These are phyloP conservation scores for Rousettus madagascariensis DNA, from an alignment of 2,797 vertebrate genomes.

Conservation along the genomic window DNA sequence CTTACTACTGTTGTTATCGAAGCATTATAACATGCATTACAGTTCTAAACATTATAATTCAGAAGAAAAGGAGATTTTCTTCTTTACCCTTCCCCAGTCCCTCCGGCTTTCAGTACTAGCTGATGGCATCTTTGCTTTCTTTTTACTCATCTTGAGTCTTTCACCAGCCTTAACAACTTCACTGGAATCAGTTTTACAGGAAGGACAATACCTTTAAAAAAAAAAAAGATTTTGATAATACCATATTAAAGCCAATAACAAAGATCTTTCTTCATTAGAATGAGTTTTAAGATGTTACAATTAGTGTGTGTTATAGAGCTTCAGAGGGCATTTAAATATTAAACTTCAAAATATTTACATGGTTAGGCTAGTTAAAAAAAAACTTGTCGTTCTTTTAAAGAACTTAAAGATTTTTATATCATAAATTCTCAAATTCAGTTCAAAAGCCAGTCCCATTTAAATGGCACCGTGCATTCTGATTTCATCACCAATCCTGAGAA, in stretches of 20 bases:
- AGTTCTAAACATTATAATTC: background rate
- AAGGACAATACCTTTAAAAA: conserved; percentile 96
- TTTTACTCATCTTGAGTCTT: conserved; percentile 98
- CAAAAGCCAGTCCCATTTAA: conserved; percentile 14
- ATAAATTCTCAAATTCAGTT: conserved; percentile 33
- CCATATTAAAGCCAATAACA: background rate
- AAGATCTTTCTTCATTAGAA: background rate
- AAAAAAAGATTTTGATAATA: conserved; percentile 39
- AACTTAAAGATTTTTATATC: conserved; percentile 2
- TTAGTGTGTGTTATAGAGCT: background rate
- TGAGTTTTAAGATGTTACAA: conserved; percentile 24
- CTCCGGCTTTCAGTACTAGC: conserved; percentile 97
- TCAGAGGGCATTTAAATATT: conserved; percentile 7
- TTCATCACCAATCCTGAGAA: background rate
- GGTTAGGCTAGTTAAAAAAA: background rate
- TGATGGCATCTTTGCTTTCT: conserved; percentile 99
- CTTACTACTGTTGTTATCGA: background rate
- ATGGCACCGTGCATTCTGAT: background rate
- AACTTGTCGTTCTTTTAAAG: background rate
- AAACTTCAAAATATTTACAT: conserved; percentile 38
- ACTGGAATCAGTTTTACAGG: conserved; percentile 98
- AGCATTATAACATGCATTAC: background rate
- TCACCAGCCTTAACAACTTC: conserved; percentile 98
- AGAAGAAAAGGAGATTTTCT: background rate
- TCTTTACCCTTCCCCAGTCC: conserved; percentile 98